Conservation (phyloP, 2,113 vertebrate species). For the Heloderma charlesbogerti region DNA sequence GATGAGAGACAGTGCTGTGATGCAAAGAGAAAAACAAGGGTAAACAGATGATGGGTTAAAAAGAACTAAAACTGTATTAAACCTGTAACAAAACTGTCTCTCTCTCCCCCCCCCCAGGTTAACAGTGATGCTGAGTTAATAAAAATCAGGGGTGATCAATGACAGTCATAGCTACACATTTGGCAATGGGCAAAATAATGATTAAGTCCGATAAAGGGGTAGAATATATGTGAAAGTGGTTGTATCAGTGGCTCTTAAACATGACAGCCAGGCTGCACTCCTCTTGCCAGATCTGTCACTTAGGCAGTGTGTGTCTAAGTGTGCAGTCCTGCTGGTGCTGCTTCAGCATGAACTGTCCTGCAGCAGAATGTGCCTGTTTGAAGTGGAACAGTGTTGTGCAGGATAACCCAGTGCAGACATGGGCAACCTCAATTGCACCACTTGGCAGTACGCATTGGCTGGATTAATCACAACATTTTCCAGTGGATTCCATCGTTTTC, state of each 20-base stretch:
- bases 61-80: not conserved
- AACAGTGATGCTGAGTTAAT: not conserved
- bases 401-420: not conserved
- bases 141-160: not conserved
- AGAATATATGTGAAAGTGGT: not conserved
- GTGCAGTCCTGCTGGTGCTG: not conserved
- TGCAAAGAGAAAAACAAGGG: not conserved
- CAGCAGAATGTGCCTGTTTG: not conserved
- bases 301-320: not conserved
- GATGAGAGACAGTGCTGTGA: not conserved
- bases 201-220: not conserved
- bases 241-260: not conserved
- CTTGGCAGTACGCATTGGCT: not conserved
- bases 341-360: not conserved
- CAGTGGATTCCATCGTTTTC: slow-evolving; percentile 8
- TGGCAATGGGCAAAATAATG: not conserved
- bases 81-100: not conserved
- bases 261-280: not conserved
- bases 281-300: not conserved
- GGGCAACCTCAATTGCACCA: not conserved
- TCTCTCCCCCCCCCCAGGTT: not conserved
- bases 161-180: not conserved
- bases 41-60: not conserved
- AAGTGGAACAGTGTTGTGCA: not conserved
- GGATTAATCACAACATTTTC: slow-evolving; percentile 3